Conservation (phyloP, 2,113 vertebrate species). For the Chaetodon trifascialis region DNA sequence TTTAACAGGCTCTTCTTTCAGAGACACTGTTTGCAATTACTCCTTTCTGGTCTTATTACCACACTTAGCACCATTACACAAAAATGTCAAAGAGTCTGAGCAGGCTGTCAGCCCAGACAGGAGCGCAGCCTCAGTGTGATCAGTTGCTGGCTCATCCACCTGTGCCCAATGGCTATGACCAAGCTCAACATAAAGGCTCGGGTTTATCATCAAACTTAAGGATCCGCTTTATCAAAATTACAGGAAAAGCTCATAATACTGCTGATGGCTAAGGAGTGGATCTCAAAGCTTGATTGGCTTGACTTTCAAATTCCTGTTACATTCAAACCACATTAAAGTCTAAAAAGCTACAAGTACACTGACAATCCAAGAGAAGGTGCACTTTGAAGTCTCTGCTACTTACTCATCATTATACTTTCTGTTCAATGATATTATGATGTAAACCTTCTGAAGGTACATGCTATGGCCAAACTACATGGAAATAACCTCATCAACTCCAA, state of each 20-base stretch:
- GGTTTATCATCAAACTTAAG: conserved; percentile 77
- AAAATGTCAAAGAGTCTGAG: conserved; percentile 70
- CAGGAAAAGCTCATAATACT: conserved; percentile 57
- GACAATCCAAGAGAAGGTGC: conserved; percentile 15
- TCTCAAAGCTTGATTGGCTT: conserved; percentile 38
- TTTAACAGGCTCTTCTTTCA: conserved; percentile 72
- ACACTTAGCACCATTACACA: conserved; percentile 74
- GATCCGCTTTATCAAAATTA: conserved; percentile 68
- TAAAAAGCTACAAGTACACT: conserved; percentile 4
- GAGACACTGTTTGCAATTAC: conserved; percentile 76
- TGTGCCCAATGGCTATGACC: conserved; percentile 59
- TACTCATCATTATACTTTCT: background rate
- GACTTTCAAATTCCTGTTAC: conserved; percentile 40
- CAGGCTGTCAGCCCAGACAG: conserved; percentile 67
- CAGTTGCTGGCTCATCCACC: conserved; percentile 63
- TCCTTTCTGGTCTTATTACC: conserved; percentile 66
- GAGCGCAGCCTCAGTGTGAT: conserved; percentile 63
- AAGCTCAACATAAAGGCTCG: conserved; percentile 66
- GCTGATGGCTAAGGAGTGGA: conserved; percentile 24
- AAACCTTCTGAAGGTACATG: conserved; percentile 4
- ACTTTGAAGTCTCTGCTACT: conserved; percentile 10
- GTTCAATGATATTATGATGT: conserved; percentile 4
- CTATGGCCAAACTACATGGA: background rate
- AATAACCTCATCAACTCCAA: conserved; percentile 8
- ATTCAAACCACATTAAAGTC: conserved; percentile 24